A percentile compares a stretch with the other conserved stretches of the same genome.
Evolutionary conservation across 2,113 vertebrate genomes (phyloP).

Genomic region (Odontophorus gujanensis): DNA sequence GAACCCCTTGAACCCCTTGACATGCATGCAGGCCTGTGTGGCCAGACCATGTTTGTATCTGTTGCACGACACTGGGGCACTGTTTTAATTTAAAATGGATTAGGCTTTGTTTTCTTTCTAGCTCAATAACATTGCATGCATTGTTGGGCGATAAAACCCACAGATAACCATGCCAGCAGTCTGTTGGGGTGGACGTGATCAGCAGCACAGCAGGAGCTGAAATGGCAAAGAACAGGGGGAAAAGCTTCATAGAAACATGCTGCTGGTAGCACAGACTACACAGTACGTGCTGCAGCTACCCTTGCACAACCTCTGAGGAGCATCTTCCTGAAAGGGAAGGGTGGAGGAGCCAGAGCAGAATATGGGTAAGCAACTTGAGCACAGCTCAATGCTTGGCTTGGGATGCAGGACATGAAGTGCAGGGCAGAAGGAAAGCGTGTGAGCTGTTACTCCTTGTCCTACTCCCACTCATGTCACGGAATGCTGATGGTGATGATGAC

Average conservation of each 20-base stretch:
- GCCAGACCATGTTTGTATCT: conserved; percentile 23
- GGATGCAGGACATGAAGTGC: accelerated
- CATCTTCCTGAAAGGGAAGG: background rate
- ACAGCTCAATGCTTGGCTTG: too few species aligned
- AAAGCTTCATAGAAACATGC: background rate
- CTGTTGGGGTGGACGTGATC: conserved; percentile 43
- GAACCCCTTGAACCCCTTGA: background rate
- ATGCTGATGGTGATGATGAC: background rate
- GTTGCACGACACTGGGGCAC: conserved; percentile 44
- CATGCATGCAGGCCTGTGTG: background rate
- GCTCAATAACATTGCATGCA: conserved; percentile 68
- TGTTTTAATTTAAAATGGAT: conserved; percentile 75
- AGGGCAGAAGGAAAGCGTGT: background rate
- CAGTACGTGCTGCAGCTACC: background rate
- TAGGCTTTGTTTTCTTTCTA: conserved; percentile 67
- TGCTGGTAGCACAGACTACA: background rate
- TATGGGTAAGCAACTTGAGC: background rate
- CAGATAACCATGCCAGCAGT: conserved; percentile 41
- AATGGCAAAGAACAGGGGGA: accelerated
- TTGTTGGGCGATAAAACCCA: conserved; percentile 66
- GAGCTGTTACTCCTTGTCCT: background rate
- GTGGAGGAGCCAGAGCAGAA: background rate
- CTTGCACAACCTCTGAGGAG: background rate
- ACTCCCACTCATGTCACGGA: background rate
- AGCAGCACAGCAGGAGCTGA: background rate